These are phyloP conservation scores for Oncorhynchus tshawytscha DNA, from an alignment of 2,113 vertebrate genomes.

Conservation along the genomic window DNA sequence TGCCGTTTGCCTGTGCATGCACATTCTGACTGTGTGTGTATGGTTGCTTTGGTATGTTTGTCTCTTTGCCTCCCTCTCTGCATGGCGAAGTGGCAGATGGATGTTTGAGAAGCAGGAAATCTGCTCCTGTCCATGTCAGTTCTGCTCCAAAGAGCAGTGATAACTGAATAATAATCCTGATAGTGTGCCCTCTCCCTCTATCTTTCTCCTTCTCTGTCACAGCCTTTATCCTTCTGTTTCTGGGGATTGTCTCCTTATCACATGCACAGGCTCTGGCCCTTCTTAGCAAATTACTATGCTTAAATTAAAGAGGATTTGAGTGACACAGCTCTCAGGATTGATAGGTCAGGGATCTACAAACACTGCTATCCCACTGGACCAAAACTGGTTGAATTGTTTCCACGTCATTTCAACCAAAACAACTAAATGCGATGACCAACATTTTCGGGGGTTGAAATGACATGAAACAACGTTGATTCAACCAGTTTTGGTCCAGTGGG, in stretches of 20 bases:
- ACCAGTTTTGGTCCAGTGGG: too few species aligned
- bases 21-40: not conserved
- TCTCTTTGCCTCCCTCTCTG: constrained; percentile 45
- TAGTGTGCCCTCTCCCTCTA: constrained; percentile 37
- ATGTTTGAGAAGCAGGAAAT: constrained; percentile 77
- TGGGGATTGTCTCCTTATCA: not conserved
- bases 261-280: not conserved
- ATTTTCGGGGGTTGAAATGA: too few species aligned
- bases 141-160: constrained; percentile 76
- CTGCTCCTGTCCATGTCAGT: constrained; percentile 78
- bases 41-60: not conserved
- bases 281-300: not conserved
- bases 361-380: too few species aligned
- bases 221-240: not conserved
- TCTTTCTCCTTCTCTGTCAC: constrained; percentile 2
- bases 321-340: not conserved
- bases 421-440: too few species aligned
- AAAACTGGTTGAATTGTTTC: too few species aligned
- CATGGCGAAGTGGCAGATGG: constrained; percentile 74
- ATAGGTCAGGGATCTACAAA: not conserved
- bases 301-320: not conserved
- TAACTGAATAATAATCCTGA: constrained; percentile 79
- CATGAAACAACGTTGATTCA: too few species aligned
- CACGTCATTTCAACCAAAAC: too few species aligned
- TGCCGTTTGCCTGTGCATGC: not conserved